Conservation (phyloP, 2,888 invertebrate genomes). For the Leptarthrus brevirostris region DNA sequence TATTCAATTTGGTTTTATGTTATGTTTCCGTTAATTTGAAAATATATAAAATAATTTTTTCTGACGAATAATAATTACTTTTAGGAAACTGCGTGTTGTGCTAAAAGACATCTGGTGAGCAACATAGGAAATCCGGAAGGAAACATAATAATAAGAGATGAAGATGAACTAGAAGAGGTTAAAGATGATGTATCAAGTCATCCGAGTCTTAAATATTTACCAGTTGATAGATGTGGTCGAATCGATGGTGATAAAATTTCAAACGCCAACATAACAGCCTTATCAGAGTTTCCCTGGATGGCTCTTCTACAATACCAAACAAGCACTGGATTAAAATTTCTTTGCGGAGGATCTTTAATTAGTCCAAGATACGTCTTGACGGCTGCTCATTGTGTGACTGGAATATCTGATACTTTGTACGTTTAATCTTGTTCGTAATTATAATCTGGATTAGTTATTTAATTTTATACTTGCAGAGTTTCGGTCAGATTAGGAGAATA, state of each 20-base stretch:
- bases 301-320: constrained; percentile 74
- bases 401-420: constrained; percentile 56
- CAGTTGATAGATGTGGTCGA: constrained; percentile 69
- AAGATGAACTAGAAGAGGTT: not conserved
- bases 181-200: constrained; percentile 45
- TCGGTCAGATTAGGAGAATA: constrained; percentile 67
- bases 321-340: constrained; percentile 59
- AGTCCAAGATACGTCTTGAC: constrained; percentile 61
- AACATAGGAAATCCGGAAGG: not conserved
- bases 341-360: constrained; percentile 64
- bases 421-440: constrained; percentile 49
- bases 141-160: not conserved
- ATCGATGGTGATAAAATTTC: constrained; percentile 70
- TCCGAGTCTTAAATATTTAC: constrained; percentile 42
- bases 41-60: too few relatives aligned
- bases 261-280: constrained; percentile 72
- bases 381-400: constrained; percentile 62
- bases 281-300: constrained; percentile 82
- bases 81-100: constrained; percentile 40
- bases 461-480: constrained; percentile 56
- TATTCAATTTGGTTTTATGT: too few relatives aligned
- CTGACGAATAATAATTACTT: not conserved
- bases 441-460: not conserved
- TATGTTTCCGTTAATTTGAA: too few relatives aligned
- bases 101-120: constrained; percentile 22